phyloP scores from a whole-genome alignment of 1,140 invertebrate genomes.

The Trigoniulus corallinus region DNA sequence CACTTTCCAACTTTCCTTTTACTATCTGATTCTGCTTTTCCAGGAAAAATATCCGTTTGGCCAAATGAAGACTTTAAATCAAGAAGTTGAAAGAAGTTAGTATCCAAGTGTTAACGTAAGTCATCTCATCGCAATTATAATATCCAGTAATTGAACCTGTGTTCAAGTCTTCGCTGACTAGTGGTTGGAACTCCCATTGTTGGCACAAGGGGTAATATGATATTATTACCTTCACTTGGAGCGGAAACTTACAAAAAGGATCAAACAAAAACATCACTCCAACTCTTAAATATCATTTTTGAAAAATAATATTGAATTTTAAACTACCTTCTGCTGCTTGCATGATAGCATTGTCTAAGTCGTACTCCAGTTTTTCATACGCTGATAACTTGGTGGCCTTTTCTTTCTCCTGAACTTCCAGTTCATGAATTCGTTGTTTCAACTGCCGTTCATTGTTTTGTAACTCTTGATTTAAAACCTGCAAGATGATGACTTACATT shows the following conservation, averaged over 20 bases:
- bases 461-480: slow-evolving; percentile 17
- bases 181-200: slow-evolving; percentile 27
- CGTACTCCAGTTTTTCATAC: slow-evolving; percentile 27
- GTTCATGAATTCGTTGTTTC: slow-evolving; percentile 18
- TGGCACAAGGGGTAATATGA: slow-evolving; percentile 28
- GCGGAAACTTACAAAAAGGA: neutral
- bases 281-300: slow-evolving; percentile 1
- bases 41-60: slow-evolving; percentile 24
- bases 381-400: slow-evolving; percentile 20
- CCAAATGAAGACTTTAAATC: slow-evolving; percentile 22
- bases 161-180: slow-evolving; percentile 25
- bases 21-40: slow-evolving; percentile 24
- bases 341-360: slow-evolving; percentile 27
- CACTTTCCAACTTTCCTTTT: slow-evolving; percentile 21
- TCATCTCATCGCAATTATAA: too few relatives aligned
- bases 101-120: neutral
- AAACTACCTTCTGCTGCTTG: slow-evolving; percentile 27
- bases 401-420: slow-evolving; percentile 21
- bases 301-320: neutral
- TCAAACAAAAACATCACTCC: neutral
- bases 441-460: neutral
- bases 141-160: too few relatives aligned
- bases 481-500: slow-evolving; percentile 12
- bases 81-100: neutral
- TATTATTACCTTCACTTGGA: slow-evolving; percentile 3